Evolutionary conservation across 2,113 vertebrate genomes (phyloP), one percentile per base, ranked within the genome.

Genomic region (Thunnus maccoyii): DNA sequence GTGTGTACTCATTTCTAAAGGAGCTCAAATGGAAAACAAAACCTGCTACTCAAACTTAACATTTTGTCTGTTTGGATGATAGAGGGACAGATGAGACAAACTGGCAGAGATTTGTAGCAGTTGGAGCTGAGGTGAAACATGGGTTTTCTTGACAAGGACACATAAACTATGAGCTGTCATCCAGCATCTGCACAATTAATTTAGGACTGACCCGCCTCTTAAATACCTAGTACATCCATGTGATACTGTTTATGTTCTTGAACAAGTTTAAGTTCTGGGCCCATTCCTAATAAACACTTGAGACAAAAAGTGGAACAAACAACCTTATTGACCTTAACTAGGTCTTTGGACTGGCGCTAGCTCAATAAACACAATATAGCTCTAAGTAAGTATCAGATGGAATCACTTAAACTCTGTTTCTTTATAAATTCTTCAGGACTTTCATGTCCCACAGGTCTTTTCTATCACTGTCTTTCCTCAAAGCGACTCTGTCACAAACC

Each of bases 111-210:
- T 63, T 78, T 81, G 61, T 4, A 1, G 51, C 14, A 6, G 5
- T 52, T 48, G 32, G 55, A 52, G 3, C 30, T 12, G 73, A 64
- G 61, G 32, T 48, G 32, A 30, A 84, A 54, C 32, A 46, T 30
- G 47, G 78, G 67, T 72, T 70, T 41, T 52, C 32, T 50, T 73
- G 78, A 71, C 68, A 79, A 66, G 46, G 4, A 11, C 52, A 73
- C 41, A 82, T 86, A 66, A 86, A 90, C 87, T 69, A 89, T 20
- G 41, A 62, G 56, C 65, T 79, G 48, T 77, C 70, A 76, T 68
- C n/a, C 36, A 69, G 6, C 68, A 54, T 69, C 32, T 36, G 52
- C 57, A 44, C 57, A 13, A 70, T 85, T 83, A 12, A 70, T 66
- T 62, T 70, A 13, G 57, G 74, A 72, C 47, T 74, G 70, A 73